phyloP scores from a whole-genome alignment of 1,140 invertebrate genomes.

The Procambarus virginalis region DNA sequence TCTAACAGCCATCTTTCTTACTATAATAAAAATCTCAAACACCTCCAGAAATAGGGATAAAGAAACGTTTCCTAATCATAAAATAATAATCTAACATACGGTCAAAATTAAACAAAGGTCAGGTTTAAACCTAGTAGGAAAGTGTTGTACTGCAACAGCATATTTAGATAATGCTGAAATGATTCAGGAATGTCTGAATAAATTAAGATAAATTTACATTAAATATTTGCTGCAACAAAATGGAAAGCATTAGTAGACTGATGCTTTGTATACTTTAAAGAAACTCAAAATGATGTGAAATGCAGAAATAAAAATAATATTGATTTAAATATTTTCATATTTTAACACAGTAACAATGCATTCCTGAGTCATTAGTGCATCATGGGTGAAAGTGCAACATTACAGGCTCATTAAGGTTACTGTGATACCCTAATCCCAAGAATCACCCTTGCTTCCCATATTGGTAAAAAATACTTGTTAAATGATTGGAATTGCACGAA shows the following conservation, averaged over 20 bases:
- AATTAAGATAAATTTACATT: background rate
- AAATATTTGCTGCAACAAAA: background rate
- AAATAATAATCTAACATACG: background rate
- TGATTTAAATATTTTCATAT: background rate
- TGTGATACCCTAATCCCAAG: background rate
- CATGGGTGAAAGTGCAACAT: background rate
- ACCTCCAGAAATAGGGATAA: background rate
- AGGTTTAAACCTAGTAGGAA: background rate
- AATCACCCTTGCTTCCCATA: constrained; percentile 2
- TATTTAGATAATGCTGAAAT: background rate
- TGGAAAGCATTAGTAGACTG: background rate
- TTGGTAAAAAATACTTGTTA: background rate
- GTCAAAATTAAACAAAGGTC: background rate
- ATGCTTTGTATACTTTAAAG: background rate
- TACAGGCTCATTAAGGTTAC: background rate
- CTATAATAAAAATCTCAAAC: background rate
- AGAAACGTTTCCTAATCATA: background rate
- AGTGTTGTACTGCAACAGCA: background rate
- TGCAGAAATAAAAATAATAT: background rate
- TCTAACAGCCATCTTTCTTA: background rate
- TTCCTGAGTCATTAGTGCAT: background rate
- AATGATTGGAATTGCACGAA: background rate
- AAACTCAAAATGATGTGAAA: background rate
- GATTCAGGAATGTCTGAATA: background rate
- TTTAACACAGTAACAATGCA: background rate